Percentiles rank a stretch among this genome's conserved stretches.
Evolutionary conservation across 2,888 invertebrate species (phyloP).

Genomic region (Reticulitermes lucifugus): DNA sequence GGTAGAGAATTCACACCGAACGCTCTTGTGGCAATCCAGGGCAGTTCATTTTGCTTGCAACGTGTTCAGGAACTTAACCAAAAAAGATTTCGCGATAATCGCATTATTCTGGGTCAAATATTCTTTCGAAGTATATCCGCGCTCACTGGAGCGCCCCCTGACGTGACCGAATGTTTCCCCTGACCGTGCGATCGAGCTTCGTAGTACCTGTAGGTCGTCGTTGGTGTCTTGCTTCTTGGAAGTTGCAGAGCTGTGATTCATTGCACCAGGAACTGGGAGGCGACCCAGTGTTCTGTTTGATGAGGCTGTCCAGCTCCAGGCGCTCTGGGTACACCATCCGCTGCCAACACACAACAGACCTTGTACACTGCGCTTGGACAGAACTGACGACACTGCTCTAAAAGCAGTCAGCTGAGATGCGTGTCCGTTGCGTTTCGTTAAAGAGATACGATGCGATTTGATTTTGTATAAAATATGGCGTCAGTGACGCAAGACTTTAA

Average conservation of each 20-base stretch:
- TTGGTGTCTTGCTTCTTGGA: neutral
- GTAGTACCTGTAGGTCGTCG: conserved; percentile 1
- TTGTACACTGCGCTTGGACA: neutral
- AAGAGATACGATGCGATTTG: neutral
- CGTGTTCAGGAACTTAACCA: too few species aligned
- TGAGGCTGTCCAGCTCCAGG: conserved; percentile 52
- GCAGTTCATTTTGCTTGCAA: too few species aligned
- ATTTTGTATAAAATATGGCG: too few species aligned
- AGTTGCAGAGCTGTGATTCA: conserved; percentile 1
- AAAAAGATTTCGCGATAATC: too few species aligned
- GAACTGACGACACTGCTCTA: neutral
- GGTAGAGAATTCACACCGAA: too few species aligned
- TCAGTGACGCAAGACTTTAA: too few species aligned
- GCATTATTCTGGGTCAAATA: too few species aligned
- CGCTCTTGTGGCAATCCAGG: too few species aligned
- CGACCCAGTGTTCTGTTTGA: conserved; percentile 26
- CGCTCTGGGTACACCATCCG: conserved; percentile 56
- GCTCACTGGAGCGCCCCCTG: too few species aligned
- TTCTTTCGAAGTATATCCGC: too few species aligned
- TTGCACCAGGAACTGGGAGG: conserved; percentile 47
- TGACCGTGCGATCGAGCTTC: too few species aligned
- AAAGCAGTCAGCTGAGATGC: neutral
- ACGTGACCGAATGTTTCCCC: too few species aligned
- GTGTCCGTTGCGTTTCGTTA: neutral
- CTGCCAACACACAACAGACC: conserved; percentile 42